A percentile compares a stretch with the other conserved stretches of the same genome.
Evolutionary conservation across 1,140 invertebrate genomes (phyloP).

Genomic region (Lucilia cuprina): DNA sequence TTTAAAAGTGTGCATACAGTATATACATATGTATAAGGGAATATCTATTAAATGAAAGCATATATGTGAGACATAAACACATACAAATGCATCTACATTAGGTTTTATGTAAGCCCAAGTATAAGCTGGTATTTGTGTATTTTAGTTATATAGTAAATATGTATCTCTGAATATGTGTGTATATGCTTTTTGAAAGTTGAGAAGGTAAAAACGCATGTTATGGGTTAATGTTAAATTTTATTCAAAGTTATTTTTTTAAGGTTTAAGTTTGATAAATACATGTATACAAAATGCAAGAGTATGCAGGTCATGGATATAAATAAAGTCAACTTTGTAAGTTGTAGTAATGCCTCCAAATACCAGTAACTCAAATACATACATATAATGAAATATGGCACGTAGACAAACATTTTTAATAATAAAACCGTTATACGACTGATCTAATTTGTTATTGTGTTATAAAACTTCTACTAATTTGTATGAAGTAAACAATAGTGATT

Average conservation of each 20-base stretch:
- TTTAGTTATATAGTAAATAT: not conserved
- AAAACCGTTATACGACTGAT: no score
- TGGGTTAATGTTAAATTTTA: not conserved
- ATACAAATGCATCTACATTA: no score
- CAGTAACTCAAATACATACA: not conserved
- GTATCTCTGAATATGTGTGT: not conserved
- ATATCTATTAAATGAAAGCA: no score
- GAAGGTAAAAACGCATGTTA: not conserved
- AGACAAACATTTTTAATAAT: no score
- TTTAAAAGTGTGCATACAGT: not conserved
- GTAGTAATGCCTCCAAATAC: not conserved
- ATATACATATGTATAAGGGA: not conserved
- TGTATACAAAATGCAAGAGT: not conserved
- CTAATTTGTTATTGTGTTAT: no score
- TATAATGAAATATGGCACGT: no score
- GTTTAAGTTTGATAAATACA: not conserved
- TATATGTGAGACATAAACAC: no score
- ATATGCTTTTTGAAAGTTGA: not conserved
- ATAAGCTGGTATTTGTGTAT: no score
- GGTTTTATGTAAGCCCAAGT: no score
- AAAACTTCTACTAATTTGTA: no score
- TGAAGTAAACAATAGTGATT: no score
- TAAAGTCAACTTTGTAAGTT: not conserved
- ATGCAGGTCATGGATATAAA: constrained; percentile 25
- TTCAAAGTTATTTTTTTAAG: not conserved